phyloP scores from a whole-genome alignment of 1,140 invertebrate species.

The Philotrypesis tridentata region DNA sequence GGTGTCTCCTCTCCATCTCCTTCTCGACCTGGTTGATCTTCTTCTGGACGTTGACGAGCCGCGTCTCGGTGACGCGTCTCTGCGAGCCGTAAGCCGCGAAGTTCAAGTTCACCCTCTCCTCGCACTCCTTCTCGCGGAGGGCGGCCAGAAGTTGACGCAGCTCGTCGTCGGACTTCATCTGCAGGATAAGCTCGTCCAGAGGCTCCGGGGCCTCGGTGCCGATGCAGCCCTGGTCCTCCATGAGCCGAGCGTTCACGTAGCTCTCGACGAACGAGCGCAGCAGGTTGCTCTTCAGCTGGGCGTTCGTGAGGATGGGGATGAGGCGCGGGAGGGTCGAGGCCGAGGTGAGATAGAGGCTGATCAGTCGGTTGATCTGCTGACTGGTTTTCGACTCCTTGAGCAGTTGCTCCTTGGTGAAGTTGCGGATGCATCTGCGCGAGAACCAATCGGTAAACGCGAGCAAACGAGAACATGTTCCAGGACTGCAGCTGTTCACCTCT shows the following conservation, averaged over 20 bases:
- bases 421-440: slow-evolving; percentile 3
- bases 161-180: slow-evolving; percentile 64
- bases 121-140: slow-evolving; percentile 63
- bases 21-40: slow-evolving; percentile 65
- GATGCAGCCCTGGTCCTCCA: slow-evolving; percentile 61
- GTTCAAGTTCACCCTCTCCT: slow-evolving; percentile 64
- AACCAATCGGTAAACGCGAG: background rate
- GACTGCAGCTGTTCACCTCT: slow-evolving; percentile 46
- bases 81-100: slow-evolving; percentile 64
- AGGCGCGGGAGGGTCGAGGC: slow-evolving; percentile 61
- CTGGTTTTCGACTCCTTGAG: slow-evolving; percentile 61
- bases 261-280: slow-evolving; percentile 63
- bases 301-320: slow-evolving; percentile 63
- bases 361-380: slow-evolving; percentile 65
- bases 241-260: slow-evolving; percentile 60
- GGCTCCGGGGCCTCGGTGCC: slow-evolving; percentile 56
- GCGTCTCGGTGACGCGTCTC: slow-evolving; percentile 58
- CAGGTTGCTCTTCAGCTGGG: slow-evolving; percentile 67
- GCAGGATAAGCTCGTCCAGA: slow-evolving; percentile 59
- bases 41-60: slow-evolving; percentile 60
- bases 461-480: background rate
- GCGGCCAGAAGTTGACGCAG: slow-evolving; percentile 60
- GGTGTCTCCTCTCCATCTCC: slow-evolving; percentile 63
- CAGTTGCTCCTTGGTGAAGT: slow-evolving; percentile 64
- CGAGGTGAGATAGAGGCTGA: slow-evolving; percentile 67